phyloP scores from a whole-genome alignment of 2,888 invertebrate genomes.

The Operophtera brumata region DNA sequence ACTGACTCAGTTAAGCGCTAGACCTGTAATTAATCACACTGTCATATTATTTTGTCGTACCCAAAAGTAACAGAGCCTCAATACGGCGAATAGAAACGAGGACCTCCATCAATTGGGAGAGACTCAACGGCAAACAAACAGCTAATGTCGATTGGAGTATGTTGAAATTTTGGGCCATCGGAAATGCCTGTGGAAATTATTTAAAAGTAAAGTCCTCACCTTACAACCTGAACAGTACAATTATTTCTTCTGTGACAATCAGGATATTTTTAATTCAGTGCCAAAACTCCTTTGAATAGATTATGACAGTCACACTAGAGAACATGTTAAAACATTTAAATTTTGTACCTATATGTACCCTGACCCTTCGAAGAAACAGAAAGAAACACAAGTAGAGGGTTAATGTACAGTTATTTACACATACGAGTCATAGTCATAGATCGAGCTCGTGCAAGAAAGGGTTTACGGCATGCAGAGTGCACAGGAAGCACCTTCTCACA shows the following conservation, averaged over 20 bases:
- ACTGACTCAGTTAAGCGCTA: too few relatives aligned
- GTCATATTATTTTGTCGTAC: constrained; percentile 66
- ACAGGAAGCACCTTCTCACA: constrained; percentile 46
- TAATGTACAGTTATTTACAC: constrained; percentile 28
- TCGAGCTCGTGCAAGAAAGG: constrained; percentile 44
- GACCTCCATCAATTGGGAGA: constrained; percentile 80
- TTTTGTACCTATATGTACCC: too few relatives aligned
- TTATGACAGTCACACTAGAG: too few relatives aligned
- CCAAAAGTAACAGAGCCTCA: constrained; percentile 76
- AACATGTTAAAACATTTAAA: too few relatives aligned
- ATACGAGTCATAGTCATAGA: constrained; percentile 47
- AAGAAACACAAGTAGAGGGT: background rate
- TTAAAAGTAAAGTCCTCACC: background rate
- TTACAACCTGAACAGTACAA: too few relatives aligned
- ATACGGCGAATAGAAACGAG: constrained; percentile 80
- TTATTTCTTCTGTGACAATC: too few relatives aligned
- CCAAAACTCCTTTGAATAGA: too few relatives aligned
- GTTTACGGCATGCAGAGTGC: constrained; percentile 1
- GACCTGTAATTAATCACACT: background rate
- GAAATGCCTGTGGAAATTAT: constrained; percentile 81
- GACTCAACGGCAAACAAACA: constrained; percentile 75
- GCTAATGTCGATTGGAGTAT: constrained; percentile 83
- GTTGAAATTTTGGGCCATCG: constrained; percentile 88
- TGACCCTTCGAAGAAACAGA: background rate
- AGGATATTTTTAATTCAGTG: too few relatives aligned